These are phyloP conservation scores for Drosophila pseudotalamancana DNA, from an alignment of 2,888 invertebrate species.

Conservation along the genomic window DNA sequence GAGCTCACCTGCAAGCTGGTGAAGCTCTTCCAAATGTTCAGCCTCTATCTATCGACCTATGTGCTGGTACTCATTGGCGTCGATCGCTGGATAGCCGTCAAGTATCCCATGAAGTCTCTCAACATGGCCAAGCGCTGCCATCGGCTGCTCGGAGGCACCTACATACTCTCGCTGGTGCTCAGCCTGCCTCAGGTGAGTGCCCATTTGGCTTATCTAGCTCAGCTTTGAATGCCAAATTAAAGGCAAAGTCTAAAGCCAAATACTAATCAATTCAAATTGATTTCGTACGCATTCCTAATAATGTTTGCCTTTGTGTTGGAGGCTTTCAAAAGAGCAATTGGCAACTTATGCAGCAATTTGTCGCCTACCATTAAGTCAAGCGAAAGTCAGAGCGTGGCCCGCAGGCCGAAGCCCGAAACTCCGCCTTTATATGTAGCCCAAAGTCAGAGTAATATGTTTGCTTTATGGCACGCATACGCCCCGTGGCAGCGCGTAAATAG, in stretches of 20 bases:
- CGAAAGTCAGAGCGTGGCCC: slow-evolving; percentile 3
- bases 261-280: slow-evolving; percentile 47
- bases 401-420: slow-evolving; percentile 1
- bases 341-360: slow-evolving; percentile 48
- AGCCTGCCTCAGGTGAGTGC: slow-evolving; percentile 92
- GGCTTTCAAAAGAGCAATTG: slow-evolving; percentile 20
- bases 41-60: slow-evolving; percentile 92
- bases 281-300: slow-evolving; percentile 6
- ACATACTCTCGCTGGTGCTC: slow-evolving; percentile 89
- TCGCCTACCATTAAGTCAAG: slow-evolving; percentile 54
- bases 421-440: slow-evolving; percentile 23
- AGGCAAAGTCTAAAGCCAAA: slow-evolving; percentile 9
- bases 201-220: slow-evolving; percentile 14
- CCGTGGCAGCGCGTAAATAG: slow-evolving; percentile 59
- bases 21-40: slow-evolving; percentile 92
- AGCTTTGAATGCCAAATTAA: neutral
- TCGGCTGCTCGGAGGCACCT: slow-evolving; percentile 88
- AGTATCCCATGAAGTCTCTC: slow-evolving; percentile 91
- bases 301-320: slow-evolving; percentile 14
- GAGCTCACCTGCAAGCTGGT: slow-evolving; percentile 91
- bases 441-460: slow-evolving; percentile 61
- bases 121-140: slow-evolving; percentile 89
- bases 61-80: slow-evolving; percentile 92
- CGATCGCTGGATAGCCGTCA: slow-evolving; percentile 92
- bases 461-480: slow-evolving; percentile 71